Conservation (phyloP, 2,797 vertebrate species). For the Pangasius macronema region DNA sequence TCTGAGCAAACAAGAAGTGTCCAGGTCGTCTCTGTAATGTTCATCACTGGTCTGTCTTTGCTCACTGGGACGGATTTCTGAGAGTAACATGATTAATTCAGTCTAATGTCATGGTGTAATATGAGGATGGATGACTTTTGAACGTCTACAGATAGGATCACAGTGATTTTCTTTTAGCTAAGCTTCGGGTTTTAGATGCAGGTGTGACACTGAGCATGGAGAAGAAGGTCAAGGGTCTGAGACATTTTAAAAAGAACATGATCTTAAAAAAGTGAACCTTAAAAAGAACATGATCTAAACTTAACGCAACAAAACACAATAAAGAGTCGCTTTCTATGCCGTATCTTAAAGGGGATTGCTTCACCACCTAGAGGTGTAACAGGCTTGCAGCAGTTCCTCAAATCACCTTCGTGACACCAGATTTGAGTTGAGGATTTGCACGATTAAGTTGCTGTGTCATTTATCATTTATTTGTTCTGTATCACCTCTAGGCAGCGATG, state of each 20-base stretch:
- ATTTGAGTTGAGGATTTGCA: neutral
- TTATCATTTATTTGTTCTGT: neutral
- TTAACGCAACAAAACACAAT: slow-evolving; percentile 57
- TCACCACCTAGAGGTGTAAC: neutral
- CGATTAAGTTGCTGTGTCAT: neutral
- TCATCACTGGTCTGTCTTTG: neutral
- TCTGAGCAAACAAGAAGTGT: neutral
- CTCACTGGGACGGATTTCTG: neutral
- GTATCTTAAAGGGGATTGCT: neutral
- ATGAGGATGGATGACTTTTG: slow-evolving; percentile 10
- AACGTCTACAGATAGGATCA: slow-evolving; percentile 45
- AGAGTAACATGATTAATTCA: neutral
- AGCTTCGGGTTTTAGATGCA: slow-evolving; percentile 29
- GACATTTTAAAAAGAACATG: neutral
- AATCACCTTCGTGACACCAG: neutral
- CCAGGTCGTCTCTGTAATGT: neutral
- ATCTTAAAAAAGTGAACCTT: neutral
- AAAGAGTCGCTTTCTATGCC: slow-evolving; percentile 68
- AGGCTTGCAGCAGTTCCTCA: neutral
- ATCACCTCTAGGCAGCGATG: neutral
- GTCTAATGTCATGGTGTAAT: neutral
- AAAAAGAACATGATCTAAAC: neutral
- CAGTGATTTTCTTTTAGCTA: slow-evolving; percentile 37
- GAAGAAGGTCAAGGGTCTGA: slow-evolving; percentile 8
- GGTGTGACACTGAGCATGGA: slow-evolving; percentile 21